Base-by-base conservation (phyloP, 2,888 invertebrate genomes). In the Lymantria monacha region DNA sequence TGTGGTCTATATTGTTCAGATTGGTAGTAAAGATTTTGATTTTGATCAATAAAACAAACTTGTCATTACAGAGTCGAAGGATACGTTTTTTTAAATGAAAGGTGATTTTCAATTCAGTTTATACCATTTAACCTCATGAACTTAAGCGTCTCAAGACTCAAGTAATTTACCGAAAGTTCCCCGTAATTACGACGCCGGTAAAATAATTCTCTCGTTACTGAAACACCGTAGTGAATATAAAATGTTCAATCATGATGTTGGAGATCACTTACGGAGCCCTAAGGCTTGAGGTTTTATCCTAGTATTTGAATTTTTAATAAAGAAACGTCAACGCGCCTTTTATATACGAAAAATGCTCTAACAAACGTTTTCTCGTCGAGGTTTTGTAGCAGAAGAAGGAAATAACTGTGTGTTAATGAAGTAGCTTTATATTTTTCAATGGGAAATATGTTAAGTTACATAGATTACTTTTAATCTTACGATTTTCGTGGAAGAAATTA, bases 241-340 rank as follows among this genome's bases (percentile, higher is more conserved):
- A 85, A 82, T 81, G 81, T 77, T 78, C 75, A 74, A 78, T 79
- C 76, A 76, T 81, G 79, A 83, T 81, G 79, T 70, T 68, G 12
- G 60, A 69, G 81, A 81, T 80, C 80, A 70, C 68, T 74, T 70
- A 65, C 66, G 61, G 67, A 61, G 59, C 55, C 57, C 68, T 33
- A 33, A 38, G 46, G 63, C 69, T 68, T 66, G 61, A 56, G 52
- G 61, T 57, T 68, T 70, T 59, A 71, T 70, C 66, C 66, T 69
- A 61, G 59, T 67, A 72, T 77, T 76, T 79, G 74, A 79, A 80
- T 77, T 79, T 79, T 79, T 79, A 75, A 79, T 78, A 76, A 73
- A 74, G 69, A 56, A 59, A 61, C 63, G 67, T 69, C 65, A 66
- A 66, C 61, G 59, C 61, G 51, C 66, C 59, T 63, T 58, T 72